A percentile compares a stretch with the other conserved stretches of the same genome.
phyloP scores from a whole-genome alignment of 2,113 vertebrate genomes.

The Anser brachyrhynchus region DNA sequence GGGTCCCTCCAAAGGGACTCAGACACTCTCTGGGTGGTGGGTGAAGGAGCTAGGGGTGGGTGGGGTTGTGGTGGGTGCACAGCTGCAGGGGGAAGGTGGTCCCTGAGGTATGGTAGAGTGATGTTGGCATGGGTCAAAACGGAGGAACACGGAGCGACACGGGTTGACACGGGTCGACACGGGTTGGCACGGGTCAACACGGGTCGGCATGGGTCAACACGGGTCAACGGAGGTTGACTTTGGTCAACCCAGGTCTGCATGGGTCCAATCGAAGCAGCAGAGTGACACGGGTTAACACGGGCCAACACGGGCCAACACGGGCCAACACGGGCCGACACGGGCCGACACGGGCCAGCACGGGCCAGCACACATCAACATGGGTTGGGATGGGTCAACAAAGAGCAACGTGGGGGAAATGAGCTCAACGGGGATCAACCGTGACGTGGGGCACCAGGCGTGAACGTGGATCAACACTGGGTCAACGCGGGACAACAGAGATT shows the following conservation, averaged over 20 bases:
- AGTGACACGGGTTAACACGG: no score
- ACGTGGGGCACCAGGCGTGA: neutral
- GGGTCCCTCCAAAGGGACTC: neutral
- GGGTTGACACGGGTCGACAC: no score
- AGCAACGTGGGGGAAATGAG: no score
- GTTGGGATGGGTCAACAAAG: neutral
- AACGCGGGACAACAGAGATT: neutral
- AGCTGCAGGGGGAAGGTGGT: neutral
- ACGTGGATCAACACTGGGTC: fast-evolving
- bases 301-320: neutral
- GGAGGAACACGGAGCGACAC: no score
- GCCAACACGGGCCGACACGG: no score
- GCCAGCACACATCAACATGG: neutral
- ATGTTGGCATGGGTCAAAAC: neutral
- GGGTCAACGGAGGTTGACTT: neutral
- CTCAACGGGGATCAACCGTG: neutral
- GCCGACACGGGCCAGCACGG: no score
- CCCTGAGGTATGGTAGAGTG: neutral
- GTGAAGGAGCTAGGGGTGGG: neutral
- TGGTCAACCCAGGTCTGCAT: neutral
- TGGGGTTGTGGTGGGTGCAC: neutral
- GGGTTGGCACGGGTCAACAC: fast-evolving
- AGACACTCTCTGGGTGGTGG: neutral
- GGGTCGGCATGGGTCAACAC: neutral
- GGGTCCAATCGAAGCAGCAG: no score